Conservation (phyloP, 1,140 invertebrate genomes). For the Plodia interpunctella region DNA sequence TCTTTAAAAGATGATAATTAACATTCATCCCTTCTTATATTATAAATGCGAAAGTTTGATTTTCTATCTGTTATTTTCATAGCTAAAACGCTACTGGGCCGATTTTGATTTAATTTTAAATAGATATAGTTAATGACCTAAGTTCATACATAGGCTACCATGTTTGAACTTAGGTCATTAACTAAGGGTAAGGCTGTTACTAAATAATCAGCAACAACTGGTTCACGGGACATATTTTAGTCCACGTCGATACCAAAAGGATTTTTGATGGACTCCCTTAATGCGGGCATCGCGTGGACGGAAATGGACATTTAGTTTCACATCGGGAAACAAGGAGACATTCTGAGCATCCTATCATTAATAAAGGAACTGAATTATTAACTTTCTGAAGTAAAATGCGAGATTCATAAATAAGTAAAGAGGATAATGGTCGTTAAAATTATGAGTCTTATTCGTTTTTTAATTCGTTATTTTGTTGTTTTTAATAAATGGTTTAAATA, state of each 20-base stretch:
- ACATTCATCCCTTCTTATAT: no score
- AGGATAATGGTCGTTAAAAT: neutral
- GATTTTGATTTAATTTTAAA: no score
- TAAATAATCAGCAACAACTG: no score
- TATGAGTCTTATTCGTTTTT: neutral
- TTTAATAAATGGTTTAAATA: neutral
- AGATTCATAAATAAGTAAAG: slow-evolving; percentile 10
- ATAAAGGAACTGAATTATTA: slow-evolving; percentile 61
- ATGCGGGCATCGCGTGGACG: slow-evolving; percentile 30
- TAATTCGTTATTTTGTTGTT: neutral
- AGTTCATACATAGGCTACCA: no score
- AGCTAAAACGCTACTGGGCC: no score
- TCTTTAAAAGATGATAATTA: no score
- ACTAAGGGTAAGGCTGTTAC: no score
- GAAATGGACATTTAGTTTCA: slow-evolving; percentile 43
- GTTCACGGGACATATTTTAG: neutral
- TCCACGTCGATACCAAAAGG: slow-evolving; percentile 15
- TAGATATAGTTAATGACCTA: no score
- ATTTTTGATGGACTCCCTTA: slow-evolving; percentile 23
- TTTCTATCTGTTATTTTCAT: no score
- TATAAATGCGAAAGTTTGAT: no score
- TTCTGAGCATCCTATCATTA: slow-evolving; percentile 59
- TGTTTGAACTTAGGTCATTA: no score
- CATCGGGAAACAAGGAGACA: slow-evolving; percentile 38
- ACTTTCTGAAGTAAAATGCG: slow-evolving; percentile 26